A percentile compares a stretch with the other conserved stretches of the same genome.
These are phyloP conservation scores for Arizona elegans DNA, from an alignment of 2,113 vertebrate species.

Conservation along the genomic window DNA sequence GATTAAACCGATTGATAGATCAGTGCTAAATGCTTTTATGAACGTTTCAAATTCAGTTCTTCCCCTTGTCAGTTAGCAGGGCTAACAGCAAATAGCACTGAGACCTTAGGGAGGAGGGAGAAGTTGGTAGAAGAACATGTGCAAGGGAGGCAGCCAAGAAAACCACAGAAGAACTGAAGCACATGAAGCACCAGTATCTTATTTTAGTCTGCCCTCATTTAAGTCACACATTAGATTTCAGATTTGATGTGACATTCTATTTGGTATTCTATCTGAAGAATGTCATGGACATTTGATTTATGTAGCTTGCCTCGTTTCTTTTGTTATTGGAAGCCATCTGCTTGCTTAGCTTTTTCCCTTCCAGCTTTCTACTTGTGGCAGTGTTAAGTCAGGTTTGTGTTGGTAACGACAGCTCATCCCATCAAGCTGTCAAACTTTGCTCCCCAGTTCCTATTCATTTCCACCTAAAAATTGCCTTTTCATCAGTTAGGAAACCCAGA, in stretches of 20 bases:
- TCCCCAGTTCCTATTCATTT: not conserved
- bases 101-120: not conserved
- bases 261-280: not conserved
- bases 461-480: not conserved
- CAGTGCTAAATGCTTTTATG: not conserved
- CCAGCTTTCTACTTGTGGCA: not conserved
- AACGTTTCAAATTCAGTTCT: not conserved
- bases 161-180: not conserved
- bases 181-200: not conserved
- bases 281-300: no score
- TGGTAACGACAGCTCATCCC: not conserved
- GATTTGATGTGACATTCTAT: not conserved
- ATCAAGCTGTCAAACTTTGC: not conserved
- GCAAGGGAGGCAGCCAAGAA: not conserved
- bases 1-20: not conserved
- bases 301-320: not conserved
- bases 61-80: not conserved
- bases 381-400: not conserved
- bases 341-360: not conserved
- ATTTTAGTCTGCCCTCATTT: not conserved
- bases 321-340: not conserved
- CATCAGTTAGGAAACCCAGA: not conserved
- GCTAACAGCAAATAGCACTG: not conserved
- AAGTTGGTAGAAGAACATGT: not conserved
- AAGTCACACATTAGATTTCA: not conserved